These are phyloP conservation scores for Gallinago undulata DNA, from an alignment of 2,113 vertebrate species.

Conservation along the genomic window DNA sequence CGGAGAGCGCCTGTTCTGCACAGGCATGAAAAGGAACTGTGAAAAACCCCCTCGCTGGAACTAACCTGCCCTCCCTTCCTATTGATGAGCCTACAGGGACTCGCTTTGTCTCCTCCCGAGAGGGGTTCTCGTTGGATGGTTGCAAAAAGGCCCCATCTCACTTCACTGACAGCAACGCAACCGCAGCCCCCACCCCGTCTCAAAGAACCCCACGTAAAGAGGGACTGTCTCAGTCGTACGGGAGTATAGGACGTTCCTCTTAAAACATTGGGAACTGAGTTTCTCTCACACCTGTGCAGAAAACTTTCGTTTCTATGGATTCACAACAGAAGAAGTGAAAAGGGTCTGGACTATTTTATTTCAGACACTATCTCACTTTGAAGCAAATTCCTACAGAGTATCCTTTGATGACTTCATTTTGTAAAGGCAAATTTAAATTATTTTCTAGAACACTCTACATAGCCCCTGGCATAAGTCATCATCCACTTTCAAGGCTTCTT, in stretches of 20 bases:
- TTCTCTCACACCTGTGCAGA: background rate
- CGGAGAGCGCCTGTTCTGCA: background rate
- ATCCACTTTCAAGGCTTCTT: constrained; percentile 2
- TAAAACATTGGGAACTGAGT: background rate
- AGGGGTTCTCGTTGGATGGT: background rate
- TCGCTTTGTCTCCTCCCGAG: background rate
- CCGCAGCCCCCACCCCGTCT: background rate
- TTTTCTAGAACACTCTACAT: background rate
- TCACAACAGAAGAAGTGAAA: background rate
- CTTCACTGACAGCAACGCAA: rapidly evolving
- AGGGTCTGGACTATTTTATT: background rate
- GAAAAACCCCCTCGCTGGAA: background rate
- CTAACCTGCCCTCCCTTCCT: background rate
- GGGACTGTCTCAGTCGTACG: background rate
- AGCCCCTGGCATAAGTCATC: background rate
- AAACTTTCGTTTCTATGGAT: background rate
- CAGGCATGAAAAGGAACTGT: background rate
- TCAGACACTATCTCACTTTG: background rate
- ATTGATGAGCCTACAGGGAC: background rate
- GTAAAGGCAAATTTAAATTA: background rate
- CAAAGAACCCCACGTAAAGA: background rate
- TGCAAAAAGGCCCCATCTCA: background rate
- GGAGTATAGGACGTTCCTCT: background rate
- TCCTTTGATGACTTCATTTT: background rate
- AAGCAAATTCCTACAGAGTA: background rate